Evolutionary conservation across 2,888 invertebrate genomes (phyloP).

Genomic region (Resseliella maxima): DNA sequence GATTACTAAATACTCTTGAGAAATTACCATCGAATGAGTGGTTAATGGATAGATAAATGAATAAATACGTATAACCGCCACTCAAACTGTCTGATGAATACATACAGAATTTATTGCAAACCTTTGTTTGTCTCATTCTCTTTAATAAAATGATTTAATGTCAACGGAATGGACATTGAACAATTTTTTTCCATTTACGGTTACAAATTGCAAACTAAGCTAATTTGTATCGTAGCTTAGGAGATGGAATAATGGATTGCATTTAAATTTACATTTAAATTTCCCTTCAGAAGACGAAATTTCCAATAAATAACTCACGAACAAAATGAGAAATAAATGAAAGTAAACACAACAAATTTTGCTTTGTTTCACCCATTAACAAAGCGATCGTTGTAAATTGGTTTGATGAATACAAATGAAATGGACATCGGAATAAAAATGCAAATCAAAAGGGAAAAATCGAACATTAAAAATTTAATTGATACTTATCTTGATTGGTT

Average conservation of each 20-base stretch:
- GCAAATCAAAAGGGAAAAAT: slow-evolving; percentile 7
- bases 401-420: slow-evolving; percentile 37
- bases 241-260: no score
- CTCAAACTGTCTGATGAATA: neutral
- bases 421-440: neutral
- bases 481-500: slow-evolving; percentile 2
- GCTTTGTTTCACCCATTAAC: slow-evolving; percentile 13
- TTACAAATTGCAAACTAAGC: neutral
- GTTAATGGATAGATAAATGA: no score
- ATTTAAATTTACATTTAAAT: no score
- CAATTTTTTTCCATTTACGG: neutral
- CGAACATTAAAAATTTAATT: slow-evolving; percentile 29
- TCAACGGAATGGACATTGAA: slow-evolving; percentile 1
- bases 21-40: no score
- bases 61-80: no score
- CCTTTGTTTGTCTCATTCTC: neutral
- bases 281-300: no score
- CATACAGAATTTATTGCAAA: neutral
- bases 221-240: neutral
- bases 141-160: neutral
- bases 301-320: no score
- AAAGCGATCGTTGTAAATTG: slow-evolving; percentile 34
- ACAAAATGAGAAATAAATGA: neutral
- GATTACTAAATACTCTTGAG: no score
- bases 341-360: neutral